Evolutionary conservation across 2,888 invertebrate species (phyloP).

Genomic region (Aporophyla lueneburgensis): DNA sequence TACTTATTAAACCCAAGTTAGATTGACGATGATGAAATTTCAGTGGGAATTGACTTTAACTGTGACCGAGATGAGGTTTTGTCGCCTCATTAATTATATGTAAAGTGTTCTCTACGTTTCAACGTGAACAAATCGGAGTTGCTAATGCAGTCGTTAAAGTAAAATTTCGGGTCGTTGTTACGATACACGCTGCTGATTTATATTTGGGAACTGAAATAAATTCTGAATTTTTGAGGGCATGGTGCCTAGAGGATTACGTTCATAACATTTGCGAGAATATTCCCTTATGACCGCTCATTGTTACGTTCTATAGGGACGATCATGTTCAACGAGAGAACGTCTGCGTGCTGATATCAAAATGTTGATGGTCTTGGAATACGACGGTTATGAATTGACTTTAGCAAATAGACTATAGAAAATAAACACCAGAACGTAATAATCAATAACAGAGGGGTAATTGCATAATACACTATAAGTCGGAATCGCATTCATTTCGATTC

Average conservation of each 20-base stretch:
- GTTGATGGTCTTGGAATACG: background rate
- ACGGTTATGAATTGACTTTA: background rate
- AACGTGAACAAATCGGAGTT: constrained; percentile 67
- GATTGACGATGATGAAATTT: constrained; percentile 91
- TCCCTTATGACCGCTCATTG: constrained; percentile 1
- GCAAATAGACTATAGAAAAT: background rate
- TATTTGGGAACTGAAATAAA: constrained; percentile 44
- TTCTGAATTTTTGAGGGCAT: constrained; percentile 18
- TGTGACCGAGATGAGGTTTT: constrained; percentile 86
- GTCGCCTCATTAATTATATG: constrained; percentile 84
- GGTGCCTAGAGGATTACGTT: constrained; percentile 1
- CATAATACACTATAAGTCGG: too few species aligned
- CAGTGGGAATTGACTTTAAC: constrained; percentile 89
- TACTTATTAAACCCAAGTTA: constrained; percentile 88
- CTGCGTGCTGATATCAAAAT: background rate
- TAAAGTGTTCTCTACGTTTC: constrained; percentile 69
- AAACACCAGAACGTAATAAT: background rate
- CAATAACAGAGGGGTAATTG: too few species aligned
- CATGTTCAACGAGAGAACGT: background rate
- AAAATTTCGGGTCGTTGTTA: constrained; percentile 47
- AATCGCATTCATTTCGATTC: too few species aligned
- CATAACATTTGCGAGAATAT: constrained; percentile 11
- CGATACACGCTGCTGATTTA: constrained; percentile 45
- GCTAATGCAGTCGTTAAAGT: constrained; percentile 64
- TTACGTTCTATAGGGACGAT: constrained; percentile 17